A percentile compares a stretch with the other conserved stretches of the same genome.
Conservation (phyloP, 2,888 invertebrate species). For the Agriopis marginaria region DNA sequence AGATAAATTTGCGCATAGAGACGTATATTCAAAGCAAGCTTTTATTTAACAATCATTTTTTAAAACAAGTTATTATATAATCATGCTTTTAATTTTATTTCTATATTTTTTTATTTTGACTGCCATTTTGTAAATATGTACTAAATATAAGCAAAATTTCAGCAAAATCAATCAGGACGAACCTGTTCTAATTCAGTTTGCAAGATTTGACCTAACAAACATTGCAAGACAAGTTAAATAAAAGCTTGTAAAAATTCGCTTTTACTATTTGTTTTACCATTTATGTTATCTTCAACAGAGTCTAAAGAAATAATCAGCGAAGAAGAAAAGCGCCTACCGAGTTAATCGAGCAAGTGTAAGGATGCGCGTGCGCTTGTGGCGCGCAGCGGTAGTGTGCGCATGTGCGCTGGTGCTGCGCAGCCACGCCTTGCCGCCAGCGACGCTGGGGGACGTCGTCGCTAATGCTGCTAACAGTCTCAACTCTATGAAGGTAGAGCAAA, state of each 20-base stretch:
- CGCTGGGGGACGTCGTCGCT: conserved; percentile 80
- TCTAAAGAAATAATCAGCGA: conserved; percentile 24
- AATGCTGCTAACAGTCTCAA: conserved; percentile 82
- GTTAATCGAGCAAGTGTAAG: conserved; percentile 37
- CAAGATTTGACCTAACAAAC: too few relatives aligned
- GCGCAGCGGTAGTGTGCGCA: conserved; percentile 65
- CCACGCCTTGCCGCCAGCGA: conserved; percentile 77
- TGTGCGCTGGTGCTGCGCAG: conserved; percentile 66
- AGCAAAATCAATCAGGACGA: too few relatives aligned
- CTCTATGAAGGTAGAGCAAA: conserved; percentile 78
- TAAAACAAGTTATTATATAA: too few relatives aligned
- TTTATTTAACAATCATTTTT: too few relatives aligned
- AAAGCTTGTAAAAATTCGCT: not conserved
- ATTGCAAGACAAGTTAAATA: too few relatives aligned
- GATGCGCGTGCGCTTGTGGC: conserved; percentile 72
- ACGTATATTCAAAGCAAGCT: too few relatives aligned
- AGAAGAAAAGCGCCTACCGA: conserved; percentile 29
- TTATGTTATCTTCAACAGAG: not conserved
- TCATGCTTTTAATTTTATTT: too few relatives aligned
- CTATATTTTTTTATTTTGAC: too few relatives aligned
- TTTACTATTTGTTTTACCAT: not conserved
- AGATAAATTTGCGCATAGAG: too few relatives aligned
- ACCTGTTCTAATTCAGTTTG: too few relatives aligned
- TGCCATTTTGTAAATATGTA: too few relatives aligned
- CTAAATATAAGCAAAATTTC: too few relatives aligned